A percentile compares a stretch with the other conserved stretches of the same genome.
Conservation (phyloP, 92 coral and sea anemone species). For the Phenganax marumi region DNA sequence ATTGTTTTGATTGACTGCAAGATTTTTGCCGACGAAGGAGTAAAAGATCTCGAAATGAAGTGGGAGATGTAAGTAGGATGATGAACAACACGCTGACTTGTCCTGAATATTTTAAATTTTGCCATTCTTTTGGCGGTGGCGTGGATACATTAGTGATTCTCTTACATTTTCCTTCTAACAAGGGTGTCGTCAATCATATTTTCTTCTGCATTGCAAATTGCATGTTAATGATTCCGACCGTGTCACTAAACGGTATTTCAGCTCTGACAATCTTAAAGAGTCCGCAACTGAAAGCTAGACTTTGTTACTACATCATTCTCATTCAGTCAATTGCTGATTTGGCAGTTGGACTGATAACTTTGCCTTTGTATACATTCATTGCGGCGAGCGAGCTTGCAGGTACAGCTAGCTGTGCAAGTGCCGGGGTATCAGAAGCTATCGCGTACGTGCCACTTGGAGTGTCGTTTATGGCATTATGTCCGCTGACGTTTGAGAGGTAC, state of each 20-base stretch:
- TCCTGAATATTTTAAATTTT: no score
- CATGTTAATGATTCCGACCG: conserved; percentile 1
- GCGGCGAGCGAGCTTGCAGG: not conserved
- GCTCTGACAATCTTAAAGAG: not conserved
- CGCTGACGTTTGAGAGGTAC: not conserved
- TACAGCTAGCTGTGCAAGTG: not conserved
- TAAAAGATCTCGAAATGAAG: no score
- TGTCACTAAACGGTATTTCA: conserved; percentile 1
- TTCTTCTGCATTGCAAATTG: not conserved
- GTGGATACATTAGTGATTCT: not conserved
- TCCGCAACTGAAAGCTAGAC: not conserved
- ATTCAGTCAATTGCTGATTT: conserved; percentile 15
- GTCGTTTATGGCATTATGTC: not conserved
- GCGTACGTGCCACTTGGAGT: not conserved
- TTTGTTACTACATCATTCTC: not conserved
- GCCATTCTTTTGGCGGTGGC: not conserved
- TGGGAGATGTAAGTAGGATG: no score
- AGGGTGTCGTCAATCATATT: not conserved
- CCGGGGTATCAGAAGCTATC: not conserved
- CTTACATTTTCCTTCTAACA: not conserved
- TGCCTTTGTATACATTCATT: not conserved
- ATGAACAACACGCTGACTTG: no score
- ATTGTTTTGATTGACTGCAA: no score
- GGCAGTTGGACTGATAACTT: not conserved
- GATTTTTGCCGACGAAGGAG: no score